Evolutionary conservation across 2,888 invertebrate genomes (phyloP), one percentile per base, ranked within the genome.

Genomic region (Lottia scabra): DNA sequence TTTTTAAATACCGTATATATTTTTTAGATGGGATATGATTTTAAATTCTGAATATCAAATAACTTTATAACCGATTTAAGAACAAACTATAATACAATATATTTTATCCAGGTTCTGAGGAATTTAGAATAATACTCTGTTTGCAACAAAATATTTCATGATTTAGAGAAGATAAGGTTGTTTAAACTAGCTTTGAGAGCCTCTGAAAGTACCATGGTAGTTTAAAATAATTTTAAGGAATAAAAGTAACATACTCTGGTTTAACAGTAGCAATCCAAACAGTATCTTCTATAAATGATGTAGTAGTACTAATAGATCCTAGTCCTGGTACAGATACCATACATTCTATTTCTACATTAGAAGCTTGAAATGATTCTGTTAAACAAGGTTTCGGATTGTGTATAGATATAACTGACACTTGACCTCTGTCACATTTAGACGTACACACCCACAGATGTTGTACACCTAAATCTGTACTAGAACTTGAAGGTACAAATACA

Each of bases 191-290:
- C n/a, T n/a, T n/a, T n/a, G n/a, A n/a, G 30, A 30, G 30, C 30
- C 30, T 4, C 30, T 30, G 30, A 30, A 5, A 30, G 5, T 30
- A 30, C 5, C 5, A 30, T 30, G 30, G 30, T 30, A 30, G 30
- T 30, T 30, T 2, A 30, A 30, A 30, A 30, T 67, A 46, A 23
- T 26, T 13, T 45, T 0, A n/a, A 78, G 91, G 69, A 96, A 92
- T 70, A 56, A 56, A 1, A 5, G 10, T 13, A 4, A 79, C 87
- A 84, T 84, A 92, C 92, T 91, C 94, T 84, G 94, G 93, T 82
- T 94, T 94, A 81, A 95, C 95, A 12, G 96, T 96, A 70, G 96
- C 96, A 92, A 97, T 94, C 97, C 97, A 97, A n/a, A 97, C 95
- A 67, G 88, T 88, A 74, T 90, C 89, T 19, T 87, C 86, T 5